phyloP scores from a whole-genome alignment of 2,888 invertebrate species.

The Ophion ventricosus region DNA sequence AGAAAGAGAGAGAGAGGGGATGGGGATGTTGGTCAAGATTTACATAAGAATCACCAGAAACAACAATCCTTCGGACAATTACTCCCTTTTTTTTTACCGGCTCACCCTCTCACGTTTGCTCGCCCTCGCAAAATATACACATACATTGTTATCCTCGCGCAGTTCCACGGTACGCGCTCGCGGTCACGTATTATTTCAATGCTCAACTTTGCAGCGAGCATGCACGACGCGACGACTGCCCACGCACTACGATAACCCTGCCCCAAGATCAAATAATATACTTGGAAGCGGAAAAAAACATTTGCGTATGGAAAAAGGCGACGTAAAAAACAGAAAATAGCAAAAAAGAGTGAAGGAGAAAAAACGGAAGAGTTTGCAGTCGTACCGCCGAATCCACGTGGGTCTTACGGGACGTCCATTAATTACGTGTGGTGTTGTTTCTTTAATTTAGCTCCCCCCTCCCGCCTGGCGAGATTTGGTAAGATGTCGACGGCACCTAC shows the following conservation, averaged over 20 bases:
- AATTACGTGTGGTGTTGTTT: too few relatives aligned
- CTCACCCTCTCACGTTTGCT: constrained; percentile 66
- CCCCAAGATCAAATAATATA: constrained; percentile 47
- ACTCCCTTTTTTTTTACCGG: constrained; percentile 78
- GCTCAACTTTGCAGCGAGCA: constrained; percentile 63
- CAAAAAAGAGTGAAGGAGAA: not conserved
- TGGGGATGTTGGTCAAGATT: constrained; percentile 78
- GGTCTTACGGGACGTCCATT: too few relatives aligned
- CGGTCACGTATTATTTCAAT: constrained; percentile 79
- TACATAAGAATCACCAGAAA: constrained; percentile 82
- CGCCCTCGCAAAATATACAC: constrained; percentile 16
- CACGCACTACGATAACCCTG: constrained; percentile 53
- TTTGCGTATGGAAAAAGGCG: too few relatives aligned
- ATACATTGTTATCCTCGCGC: constrained; percentile 10
- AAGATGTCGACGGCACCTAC: too few relatives aligned
- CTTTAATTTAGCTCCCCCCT: too few relatives aligned
- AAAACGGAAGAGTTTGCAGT: too few relatives aligned
- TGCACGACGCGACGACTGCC: constrained; percentile 30
- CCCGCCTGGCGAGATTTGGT: too few relatives aligned
- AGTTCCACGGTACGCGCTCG: constrained; percentile 65
- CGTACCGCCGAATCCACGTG: too few relatives aligned
- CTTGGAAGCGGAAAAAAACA: constrained; percentile 29
- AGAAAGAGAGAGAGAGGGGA: constrained; percentile 9
- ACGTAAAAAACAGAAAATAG: not conserved
- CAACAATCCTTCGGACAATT: constrained; percentile 81